Conservation (phyloP, 2,113 vertebrate genomes). For the Oenanthe oenanthe region DNA sequence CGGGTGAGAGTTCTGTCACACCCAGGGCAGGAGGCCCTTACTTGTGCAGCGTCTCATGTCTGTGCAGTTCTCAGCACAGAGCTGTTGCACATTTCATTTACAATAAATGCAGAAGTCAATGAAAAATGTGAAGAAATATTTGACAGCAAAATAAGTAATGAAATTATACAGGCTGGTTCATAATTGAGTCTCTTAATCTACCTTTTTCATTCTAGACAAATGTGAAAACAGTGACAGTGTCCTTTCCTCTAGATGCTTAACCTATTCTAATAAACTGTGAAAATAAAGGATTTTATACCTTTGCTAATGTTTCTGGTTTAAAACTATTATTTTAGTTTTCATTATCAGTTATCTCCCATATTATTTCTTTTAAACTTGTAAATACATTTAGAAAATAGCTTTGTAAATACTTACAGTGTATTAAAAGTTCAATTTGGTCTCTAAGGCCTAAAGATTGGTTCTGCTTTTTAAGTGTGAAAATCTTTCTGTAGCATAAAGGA, state of each 20-base stretch:
- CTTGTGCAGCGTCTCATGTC: slow-evolving; percentile 32
- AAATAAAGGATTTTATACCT: slow-evolving; percentile 77
- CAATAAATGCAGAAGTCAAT: slow-evolving; percentile 73
- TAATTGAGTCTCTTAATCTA: slow-evolving; percentile 82
- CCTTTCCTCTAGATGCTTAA: slow-evolving; percentile 71
- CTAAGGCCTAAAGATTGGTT: slow-evolving; percentile 57
- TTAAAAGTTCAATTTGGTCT: slow-evolving; percentile 43
- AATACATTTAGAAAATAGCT: slow-evolving; percentile 71
- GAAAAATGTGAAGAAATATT: slow-evolving; percentile 72
- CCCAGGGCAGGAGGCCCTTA: too few relatives aligned
- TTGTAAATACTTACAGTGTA: slow-evolving; percentile 76
- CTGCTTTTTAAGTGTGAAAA: slow-evolving; percentile 39
- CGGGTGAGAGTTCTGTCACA: too few relatives aligned
- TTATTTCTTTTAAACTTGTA: slow-evolving; percentile 76
- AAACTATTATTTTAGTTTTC: slow-evolving; percentile 58
- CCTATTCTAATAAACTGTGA: slow-evolving; percentile 81
- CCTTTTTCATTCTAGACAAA: slow-evolving; percentile 76
- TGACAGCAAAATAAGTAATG: slow-evolving; percentile 69
- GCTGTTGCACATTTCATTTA: slow-evolving; percentile 72
- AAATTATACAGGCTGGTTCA: slow-evolving; percentile 72
- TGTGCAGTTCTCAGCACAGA: slow-evolving; percentile 68
- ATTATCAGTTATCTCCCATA: slow-evolving; percentile 66
- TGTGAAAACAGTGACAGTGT: slow-evolving; percentile 79
- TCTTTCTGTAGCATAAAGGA: slow-evolving; percentile 65
- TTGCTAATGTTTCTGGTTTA: slow-evolving; percentile 74